Evolutionary conservation across 1,140 invertebrate species (phyloP).

Genomic region (Venturia canescens): DNA sequence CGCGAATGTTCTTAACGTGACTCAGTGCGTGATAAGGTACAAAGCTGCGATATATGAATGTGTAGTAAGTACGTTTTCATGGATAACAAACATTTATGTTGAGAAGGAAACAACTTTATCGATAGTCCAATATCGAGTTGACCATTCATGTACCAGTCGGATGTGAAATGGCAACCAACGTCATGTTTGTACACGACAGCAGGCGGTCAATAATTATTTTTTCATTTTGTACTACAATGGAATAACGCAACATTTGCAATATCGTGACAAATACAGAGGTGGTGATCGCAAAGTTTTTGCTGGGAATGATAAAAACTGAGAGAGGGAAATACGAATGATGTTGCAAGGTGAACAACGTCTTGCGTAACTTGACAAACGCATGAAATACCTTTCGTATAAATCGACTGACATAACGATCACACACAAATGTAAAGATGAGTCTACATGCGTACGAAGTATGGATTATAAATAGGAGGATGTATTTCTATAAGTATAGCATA

Average conservation of each 20-base stretch:
- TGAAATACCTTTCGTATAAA: background rate
- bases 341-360: constrained; percentile 14
- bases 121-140: too few relatives aligned
- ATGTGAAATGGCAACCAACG: too few relatives aligned
- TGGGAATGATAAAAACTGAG: background rate
- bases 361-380: background rate
- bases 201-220: too few relatives aligned
- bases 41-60: background rate
- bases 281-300: background rate
- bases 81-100: background rate
- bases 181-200: too few relatives aligned
- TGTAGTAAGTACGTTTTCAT: background rate
- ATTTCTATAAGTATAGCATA: too few relatives aligned
- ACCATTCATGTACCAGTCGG: too few relatives aligned
- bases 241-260: too few relatives aligned
- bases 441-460: too few relatives aligned
- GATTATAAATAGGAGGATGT: too few relatives aligned
- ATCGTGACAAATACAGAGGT: too few relatives aligned
- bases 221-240: too few relatives aligned
- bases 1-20: constrained; percentile 17
- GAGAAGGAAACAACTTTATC: background rate
- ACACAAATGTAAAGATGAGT: background rate
- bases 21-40: background rate
- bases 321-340: background rate
- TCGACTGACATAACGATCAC: background rate